These are phyloP conservation scores for Seira sanloemensis DNA, from an alignment of 2,888 invertebrate genomes.

Conservation along the genomic window DNA sequence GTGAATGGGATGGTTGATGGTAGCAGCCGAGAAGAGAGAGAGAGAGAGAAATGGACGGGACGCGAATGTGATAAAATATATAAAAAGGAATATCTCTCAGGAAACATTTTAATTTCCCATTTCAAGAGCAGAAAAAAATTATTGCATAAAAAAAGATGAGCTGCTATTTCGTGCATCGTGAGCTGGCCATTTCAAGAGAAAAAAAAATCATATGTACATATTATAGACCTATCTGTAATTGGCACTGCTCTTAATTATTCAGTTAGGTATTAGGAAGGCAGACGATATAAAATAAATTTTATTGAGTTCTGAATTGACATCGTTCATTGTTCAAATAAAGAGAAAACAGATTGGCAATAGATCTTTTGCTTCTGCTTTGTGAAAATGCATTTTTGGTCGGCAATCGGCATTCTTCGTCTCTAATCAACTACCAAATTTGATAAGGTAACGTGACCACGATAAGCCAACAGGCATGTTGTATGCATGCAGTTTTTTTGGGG, in stretches of 20 bases:
- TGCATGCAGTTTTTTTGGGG: too few relatives aligned
- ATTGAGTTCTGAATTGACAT: background rate
- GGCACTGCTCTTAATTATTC: background rate
- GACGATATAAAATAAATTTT: background rate
- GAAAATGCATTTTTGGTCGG: background rate
- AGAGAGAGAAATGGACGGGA: background rate
- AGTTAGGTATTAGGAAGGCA: background rate
- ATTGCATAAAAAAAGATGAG: too few relatives aligned
- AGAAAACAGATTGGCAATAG: background rate
- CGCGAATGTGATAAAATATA: background rate
- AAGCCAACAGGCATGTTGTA: too few relatives aligned
- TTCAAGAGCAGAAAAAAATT: too few relatives aligned
- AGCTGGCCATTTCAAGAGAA: too few relatives aligned
- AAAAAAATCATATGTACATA: too few relatives aligned
- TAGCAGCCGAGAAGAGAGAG: background rate
- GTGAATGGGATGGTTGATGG: background rate
- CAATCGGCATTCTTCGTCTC: background rate
- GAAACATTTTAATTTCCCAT: too few relatives aligned
- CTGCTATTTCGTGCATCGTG: too few relatives aligned
- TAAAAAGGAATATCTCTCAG: too few relatives aligned
- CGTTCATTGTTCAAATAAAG: background rate
- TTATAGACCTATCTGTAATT: too few relatives aligned
- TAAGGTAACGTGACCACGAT: too few relatives aligned
- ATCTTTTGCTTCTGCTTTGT: background rate
- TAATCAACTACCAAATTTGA: background rate